Evolutionary conservation across 2,888 invertebrate genomes (phyloP).

Genomic region (Meloe dianella): DNA sequence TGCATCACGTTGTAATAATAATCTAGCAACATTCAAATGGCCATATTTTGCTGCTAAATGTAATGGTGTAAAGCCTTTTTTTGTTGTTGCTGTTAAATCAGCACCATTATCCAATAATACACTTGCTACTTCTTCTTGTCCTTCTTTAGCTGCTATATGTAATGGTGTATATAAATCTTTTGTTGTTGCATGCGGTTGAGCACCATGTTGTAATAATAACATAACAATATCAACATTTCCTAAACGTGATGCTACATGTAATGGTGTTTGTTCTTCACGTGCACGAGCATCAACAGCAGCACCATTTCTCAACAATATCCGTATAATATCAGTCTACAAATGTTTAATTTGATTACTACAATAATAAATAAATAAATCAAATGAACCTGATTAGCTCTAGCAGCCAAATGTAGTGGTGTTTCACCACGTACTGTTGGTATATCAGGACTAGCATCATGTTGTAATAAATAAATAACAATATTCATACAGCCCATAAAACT

Average conservation of each 20-base stretch:
- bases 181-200: conserved; percentile 90
- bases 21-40: conserved; percentile 92
- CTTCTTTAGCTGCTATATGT: conserved; percentile 98
- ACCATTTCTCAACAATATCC: conserved; percentile 95
- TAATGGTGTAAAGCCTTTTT: conserved; percentile 97
- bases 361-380: no score
- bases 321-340: conserved; percentile 88
- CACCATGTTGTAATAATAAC: conserved; percentile 93
- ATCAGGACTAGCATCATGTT: conserved; percentile 98
- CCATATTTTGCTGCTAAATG: conserved; percentile 99
- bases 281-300: conserved; percentile 97
- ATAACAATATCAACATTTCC: conserved; percentile 99
- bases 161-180: conserved; percentile 97
- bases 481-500: conserved; percentile 99
- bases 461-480: conserved; percentile 97
- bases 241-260: conserved; percentile 96
- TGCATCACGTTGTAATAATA: conserved; percentile 92
- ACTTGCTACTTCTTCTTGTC: conserved; percentile 95
- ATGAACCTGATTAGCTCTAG: conserved; percentile 89
- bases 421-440: conserved; percentile 97
- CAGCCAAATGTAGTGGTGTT: conserved; percentile 97
- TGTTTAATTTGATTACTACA: no score
- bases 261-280: conserved; percentile 97
- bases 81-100: conserved; percentile 90
- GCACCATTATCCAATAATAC: conserved; percentile 96